A percentile compares a stretch with the other conserved stretches of the same genome.
Evolutionary conservation across 2,113 vertebrate species (phyloP).

Genomic region (Blennius ocellaris): DNA sequence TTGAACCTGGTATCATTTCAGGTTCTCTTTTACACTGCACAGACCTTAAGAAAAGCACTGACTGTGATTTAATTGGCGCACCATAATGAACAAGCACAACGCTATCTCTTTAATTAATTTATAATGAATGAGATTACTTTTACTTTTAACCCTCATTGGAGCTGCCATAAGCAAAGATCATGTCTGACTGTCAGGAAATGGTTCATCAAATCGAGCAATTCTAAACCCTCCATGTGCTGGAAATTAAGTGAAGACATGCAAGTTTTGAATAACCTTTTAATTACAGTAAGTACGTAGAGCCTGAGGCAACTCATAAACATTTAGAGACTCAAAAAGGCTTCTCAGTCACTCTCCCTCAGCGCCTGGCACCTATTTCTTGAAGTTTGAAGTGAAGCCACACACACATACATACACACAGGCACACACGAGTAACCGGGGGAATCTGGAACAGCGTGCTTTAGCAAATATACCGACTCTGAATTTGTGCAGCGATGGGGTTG

Average conservation of each 20-base stretch:
- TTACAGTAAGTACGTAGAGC: constrained; percentile 4
- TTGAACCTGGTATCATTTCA: constrained; percentile 8
- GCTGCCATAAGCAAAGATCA: constrained; percentile 8
- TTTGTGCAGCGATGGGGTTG: constrained; percentile 18
- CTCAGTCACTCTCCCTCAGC: not conserved
- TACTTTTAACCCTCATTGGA: constrained; percentile 13
- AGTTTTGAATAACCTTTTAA: constrained; percentile 21
- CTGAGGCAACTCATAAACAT: constrained; percentile 22
- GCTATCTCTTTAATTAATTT: constrained; percentile 43
- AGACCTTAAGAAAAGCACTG: constrained; percentile 1
- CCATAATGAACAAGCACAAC: constrained; percentile 11
- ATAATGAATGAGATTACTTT: constrained; percentile 37
- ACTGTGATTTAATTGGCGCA: constrained; percentile 8
- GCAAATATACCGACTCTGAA: constrained; percentile 21
- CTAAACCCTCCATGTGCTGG: not conserved
- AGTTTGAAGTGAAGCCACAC: constrained; percentile 35
- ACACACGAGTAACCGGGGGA: constrained; percentile 3
- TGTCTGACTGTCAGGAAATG: constrained; percentile 6
- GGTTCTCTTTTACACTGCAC: not conserved
- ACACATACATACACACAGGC: constrained; percentile 14
- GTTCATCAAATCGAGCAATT: not conserved
- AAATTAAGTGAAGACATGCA: not conserved
- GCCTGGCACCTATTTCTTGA: constrained; percentile 22
- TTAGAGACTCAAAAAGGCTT: not conserved
- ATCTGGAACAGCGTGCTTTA: constrained; percentile 41